phyloP scores from a whole-genome alignment of 37 sponge, comb jelly and placozoan genomes.

The Tethya wilhelma region DNA sequence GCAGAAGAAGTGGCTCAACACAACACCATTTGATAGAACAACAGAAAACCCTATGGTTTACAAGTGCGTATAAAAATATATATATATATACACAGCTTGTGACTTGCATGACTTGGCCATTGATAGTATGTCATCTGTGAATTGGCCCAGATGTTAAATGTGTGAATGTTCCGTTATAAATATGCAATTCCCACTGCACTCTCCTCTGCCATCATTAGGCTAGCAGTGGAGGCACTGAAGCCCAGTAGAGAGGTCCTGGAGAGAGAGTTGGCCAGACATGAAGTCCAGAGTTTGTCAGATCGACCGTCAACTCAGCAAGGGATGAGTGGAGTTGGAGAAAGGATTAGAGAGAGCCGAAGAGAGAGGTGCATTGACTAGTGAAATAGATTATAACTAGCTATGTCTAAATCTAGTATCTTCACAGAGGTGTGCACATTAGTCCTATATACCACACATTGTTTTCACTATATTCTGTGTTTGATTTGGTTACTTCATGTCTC shows the following conservation, averaged over 20 bases:
- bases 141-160: neutral
- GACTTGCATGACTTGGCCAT: too few relatives aligned
- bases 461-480: too few relatives aligned
- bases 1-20: constrained; percentile 54
- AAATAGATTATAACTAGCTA: neutral
- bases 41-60: constrained; percentile 56
- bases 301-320: neutral
- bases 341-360: constrained; percentile 25
- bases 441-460: neutral
- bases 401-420: neutral
- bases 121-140: too few relatives aligned
- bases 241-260: neutral
- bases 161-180: neutral
- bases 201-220: too few relatives aligned
- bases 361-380: constrained; percentile 25
- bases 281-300: constrained; percentile 51
- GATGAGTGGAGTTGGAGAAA: constrained; percentile 23
- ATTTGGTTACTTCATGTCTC: neutral
- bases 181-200: neutral
- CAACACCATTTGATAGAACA: constrained; percentile 19
- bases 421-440: neutral
- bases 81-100: too few relatives aligned
- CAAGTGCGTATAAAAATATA: constrained; percentile 34
- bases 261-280: constrained; percentile 14
- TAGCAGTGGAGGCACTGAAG: constrained; percentile 2